Evolutionary conservation across 2,797 vertebrate species (phyloP), one percentile per base, ranked within the genome.

Genomic region (Poecilia gillii): DNA sequence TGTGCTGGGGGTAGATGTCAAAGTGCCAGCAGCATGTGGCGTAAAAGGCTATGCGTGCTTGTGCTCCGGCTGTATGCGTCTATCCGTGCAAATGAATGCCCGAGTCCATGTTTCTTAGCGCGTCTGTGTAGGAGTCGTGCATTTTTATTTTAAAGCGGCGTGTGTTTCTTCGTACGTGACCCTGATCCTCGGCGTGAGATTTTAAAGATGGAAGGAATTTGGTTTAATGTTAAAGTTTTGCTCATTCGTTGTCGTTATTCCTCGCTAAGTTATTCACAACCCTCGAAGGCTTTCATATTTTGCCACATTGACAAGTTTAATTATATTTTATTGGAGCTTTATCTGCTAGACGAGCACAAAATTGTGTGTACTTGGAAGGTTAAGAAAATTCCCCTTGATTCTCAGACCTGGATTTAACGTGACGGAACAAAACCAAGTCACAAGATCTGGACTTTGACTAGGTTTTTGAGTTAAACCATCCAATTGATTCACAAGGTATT

Each of bases 1-100:
- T 75, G 86, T 86, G 91, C 85, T 87, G 87, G 90, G 92, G 93
- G 92, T 90, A 82, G 88, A 91, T 92, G 92, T 94, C 91, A 93
- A 84, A 90, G 87, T 91, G 92, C 91, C 94, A 92, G 88, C 82
- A 91, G 90, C 88, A 75, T 85, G 90, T 72, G 82, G 93, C 82
- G 90, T 83, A 89, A 84, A 86, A 46, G 89, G 90, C 68, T 85
- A 79, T 89, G 86, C 57, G 70, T 84, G 85, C 86, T 78, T 76
- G 81, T 39, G 70, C 80, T 81, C 76, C 8, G 76, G 82, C 73
- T 43, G 70, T 76, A 68, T 74, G 78, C 79, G 82, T 83, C 71
- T 88, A 73, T 90, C 81, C 84, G 79, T 77, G 85, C 81, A 82
- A 77, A 84, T 23, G 53, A 71, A 76, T 43, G 74, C 85, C 76